Base-by-base conservation (phyloP, 1,140 invertebrate genomes). In the Battus philenor region DNA sequence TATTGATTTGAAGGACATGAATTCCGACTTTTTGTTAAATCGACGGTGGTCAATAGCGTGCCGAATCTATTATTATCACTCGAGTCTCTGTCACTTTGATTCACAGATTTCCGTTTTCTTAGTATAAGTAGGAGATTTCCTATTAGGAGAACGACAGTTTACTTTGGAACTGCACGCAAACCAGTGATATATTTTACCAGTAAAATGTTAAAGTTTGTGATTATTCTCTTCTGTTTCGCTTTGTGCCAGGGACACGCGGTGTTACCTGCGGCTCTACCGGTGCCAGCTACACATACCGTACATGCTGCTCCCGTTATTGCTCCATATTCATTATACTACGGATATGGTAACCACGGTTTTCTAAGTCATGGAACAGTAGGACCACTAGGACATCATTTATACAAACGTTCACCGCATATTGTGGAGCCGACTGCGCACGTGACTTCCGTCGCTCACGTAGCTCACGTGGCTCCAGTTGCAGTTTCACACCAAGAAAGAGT, bases 401-500 rank as follows among this genome's bases (percentile, higher is more conserved):
- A 55, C 36, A 82, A 82, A 47, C 60, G 77, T 11, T 79, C 75
- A 0, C 69, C 72, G 7, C 59, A 75, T 41, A 34, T 54, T 5
- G 65, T 68, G 0, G 39, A 47, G 54, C 71, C 54, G 29, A 51
- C 53, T 34, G 49, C 44, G 33, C 66, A 61, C 44, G 56, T 47
- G 11, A 49, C 48, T 49, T 46, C 50, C 26, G 26, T 61, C 2
- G 58, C 59, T 18, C 56, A 59, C 4, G 65, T 83, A 11, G 61
- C 58, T 17, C 58, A 66, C n/a, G 36, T 68, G 0, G 58, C 60
- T 16, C 68, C 68, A 27, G 65, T 68, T 8, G 68, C 73, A 7
- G 66, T 83, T 0, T 84, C 81, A 6, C 83, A 84, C 24, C 81
- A 85, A 30, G 70, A 79, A 2, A 65, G 79, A 4, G 41, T 84